Evolutionary conservation across 2,888 invertebrate genomes (phyloP).

Genomic region (Physocephala rufipes): DNA sequence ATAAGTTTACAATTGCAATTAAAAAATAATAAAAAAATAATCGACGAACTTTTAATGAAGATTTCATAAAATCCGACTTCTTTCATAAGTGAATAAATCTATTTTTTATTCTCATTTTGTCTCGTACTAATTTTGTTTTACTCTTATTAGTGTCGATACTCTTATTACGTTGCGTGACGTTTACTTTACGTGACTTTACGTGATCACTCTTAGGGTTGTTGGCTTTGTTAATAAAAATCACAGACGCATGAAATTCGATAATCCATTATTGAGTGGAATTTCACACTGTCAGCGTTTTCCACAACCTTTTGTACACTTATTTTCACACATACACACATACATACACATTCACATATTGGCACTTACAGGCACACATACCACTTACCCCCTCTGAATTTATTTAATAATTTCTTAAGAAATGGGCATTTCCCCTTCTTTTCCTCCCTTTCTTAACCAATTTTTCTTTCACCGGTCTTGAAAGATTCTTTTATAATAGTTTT

Average conservation of each 20-base stretch:
- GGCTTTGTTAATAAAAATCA: constrained; percentile 2
- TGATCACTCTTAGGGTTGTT: background rate
- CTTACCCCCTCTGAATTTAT: too few species aligned
- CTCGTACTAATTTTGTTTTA: too few species aligned
- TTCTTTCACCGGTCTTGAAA: too few species aligned
- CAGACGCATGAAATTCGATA: constrained; percentile 1
- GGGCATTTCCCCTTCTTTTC: too few species aligned
- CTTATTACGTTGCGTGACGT: background rate
- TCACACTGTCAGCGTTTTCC: background rate
- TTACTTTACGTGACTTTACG: background rate
- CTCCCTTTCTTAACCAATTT: too few species aligned
- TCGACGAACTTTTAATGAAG: background rate
- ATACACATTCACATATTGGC: background rate
- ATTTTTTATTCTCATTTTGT: too few species aligned
- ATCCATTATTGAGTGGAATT: background rate
- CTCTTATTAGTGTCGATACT: too few species aligned
- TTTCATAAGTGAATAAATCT: background rate
- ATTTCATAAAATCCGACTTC: background rate
- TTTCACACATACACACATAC: background rate
- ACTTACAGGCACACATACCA: background rate
- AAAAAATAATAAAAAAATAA: background rate
- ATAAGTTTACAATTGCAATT: background rate
- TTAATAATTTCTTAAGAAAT: too few species aligned
- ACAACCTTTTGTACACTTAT: background rate
- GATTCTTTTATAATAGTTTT: too few species aligned